phyloP scores from a whole-genome alignment of 1,140 invertebrate genomes.

The Xylocopa sonorina region DNA sequence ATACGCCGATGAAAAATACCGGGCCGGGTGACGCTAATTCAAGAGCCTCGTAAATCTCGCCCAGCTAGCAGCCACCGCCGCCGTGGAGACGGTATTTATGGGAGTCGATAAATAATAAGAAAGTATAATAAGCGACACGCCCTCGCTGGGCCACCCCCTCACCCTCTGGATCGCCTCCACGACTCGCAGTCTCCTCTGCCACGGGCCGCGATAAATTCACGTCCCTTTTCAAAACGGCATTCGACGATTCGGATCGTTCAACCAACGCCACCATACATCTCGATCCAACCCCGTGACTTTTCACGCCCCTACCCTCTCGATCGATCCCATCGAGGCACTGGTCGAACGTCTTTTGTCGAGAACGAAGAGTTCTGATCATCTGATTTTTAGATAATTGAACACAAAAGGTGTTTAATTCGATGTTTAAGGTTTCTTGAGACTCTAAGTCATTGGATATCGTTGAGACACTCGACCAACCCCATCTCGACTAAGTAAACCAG shows the following conservation, averaged over 20 bases:
- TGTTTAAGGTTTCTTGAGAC: no score
- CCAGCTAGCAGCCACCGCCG: neutral
- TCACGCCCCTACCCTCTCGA: no score
- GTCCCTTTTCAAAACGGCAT: conserved; percentile 30
- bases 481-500: no score
- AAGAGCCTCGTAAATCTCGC: conserved; percentile 44
- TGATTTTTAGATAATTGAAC: no score
- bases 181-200: conserved; percentile 14
- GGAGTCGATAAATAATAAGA: conserved; percentile 64
- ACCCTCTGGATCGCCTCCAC: conserved; percentile 33
- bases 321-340: no score
- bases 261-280: conserved; percentile 26
- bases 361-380: no score
- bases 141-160: neutral
- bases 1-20: conserved; percentile 46
- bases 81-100: conserved; percentile 52
- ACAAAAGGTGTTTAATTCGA: no score
- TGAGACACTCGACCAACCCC: no score
- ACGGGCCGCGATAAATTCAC: conserved; percentile 50
- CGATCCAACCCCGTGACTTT: neutral
- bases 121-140: conserved; percentile 62
- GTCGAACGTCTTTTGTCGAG: no score
- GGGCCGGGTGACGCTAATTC: conserved; percentile 51
- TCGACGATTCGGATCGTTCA: conserved; percentile 24
- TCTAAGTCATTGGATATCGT: no score